Base-by-base conservation (phyloP, 2,113 vertebrate species). In the Tenebrosternarchus preto region DNA sequence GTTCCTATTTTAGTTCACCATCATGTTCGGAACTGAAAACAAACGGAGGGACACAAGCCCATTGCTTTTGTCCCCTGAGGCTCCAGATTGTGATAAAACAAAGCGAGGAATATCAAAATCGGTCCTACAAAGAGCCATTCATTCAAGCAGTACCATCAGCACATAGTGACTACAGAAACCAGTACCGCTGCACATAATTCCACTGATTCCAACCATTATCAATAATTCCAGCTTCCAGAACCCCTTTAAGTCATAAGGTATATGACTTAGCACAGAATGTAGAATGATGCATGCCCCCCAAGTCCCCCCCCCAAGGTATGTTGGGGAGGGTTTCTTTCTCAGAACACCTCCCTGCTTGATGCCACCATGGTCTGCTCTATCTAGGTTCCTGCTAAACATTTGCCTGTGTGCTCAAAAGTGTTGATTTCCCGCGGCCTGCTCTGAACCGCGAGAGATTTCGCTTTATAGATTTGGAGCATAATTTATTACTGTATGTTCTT, bases 161-260 rank as follows among this genome's bases (percentile, higher is more conserved):
- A 74, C 36, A 78, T 17, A 50, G 50, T 63, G 76, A 63, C 64
- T 46, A 43, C 60, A 68, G 69, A 81, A 81, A 81, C 36, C 70
- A 74, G 78, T 84, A 78, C 25, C 36, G 33, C 70, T 60, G 61
- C 22, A 63, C 31, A 8, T 27, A 43, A 57, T 29, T 24, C 46
- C 66, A 71, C 66, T 77, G 39, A 73, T 69, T 80, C 67, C 74
- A 69, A 55, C 64, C 24, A 7, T 16, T 60, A 69, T 77, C 39
- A 84, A 84, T 84, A 73, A 84, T 84, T 78, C n/a, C n/a, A 24
- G 56, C 67, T 64, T 69, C 19, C 19, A 11, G n/a, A 24, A 57
- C 24, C 46, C 20, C 22, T 46, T 17, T n/a, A 36, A 31, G 72
- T 66, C 63, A 20, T 20, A 79, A 64, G 36, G 22, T 36, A 24